phyloP scores from a whole-genome alignment of 2,113 vertebrate species.

The Kobus ellipsiprymnus region DNA sequence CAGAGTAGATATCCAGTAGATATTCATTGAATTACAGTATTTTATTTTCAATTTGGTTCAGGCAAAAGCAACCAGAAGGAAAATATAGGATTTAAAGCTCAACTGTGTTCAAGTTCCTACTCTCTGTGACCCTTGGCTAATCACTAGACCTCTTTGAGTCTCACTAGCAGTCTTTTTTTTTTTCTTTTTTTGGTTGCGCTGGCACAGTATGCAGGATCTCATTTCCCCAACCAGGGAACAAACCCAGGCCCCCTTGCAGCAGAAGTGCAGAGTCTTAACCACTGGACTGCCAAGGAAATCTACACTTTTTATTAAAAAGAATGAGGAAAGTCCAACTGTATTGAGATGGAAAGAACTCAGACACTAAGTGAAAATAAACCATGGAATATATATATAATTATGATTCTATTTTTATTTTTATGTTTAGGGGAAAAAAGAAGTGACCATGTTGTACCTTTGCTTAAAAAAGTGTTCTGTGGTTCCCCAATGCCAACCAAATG shows the following conservation, averaged over 20 bases:
- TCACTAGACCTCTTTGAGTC: background rate
- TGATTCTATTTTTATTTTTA: background rate
- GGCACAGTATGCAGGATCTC: background rate
- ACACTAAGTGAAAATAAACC: background rate
- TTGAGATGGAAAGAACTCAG: background rate
- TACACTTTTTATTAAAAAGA: background rate
- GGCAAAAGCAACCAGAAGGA: background rate
- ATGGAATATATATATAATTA: background rate
- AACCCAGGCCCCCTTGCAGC: background rate
- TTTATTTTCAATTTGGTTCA: constrained; percentile 23
- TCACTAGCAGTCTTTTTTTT: background rate
- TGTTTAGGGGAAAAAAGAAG: background rate
- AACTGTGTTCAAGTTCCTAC: background rate
- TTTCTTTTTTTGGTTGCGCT: rapidly evolving
- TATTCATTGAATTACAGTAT: background rate
- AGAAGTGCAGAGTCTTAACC: background rate
- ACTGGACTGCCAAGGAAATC: background rate
- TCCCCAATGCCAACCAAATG: background rate
- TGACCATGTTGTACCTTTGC: background rate
- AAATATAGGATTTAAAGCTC: background rate
- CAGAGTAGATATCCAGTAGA: background rate
- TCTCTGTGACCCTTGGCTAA: background rate
- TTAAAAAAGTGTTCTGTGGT: background rate
- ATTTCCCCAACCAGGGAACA: background rate
- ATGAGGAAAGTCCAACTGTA: background rate